Percentiles rank a stretch among this genome's conserved stretches.
Evolutionary conservation across 2,113 vertebrate species (phyloP).

Genomic region (Anseranas semipalmata): DNA sequence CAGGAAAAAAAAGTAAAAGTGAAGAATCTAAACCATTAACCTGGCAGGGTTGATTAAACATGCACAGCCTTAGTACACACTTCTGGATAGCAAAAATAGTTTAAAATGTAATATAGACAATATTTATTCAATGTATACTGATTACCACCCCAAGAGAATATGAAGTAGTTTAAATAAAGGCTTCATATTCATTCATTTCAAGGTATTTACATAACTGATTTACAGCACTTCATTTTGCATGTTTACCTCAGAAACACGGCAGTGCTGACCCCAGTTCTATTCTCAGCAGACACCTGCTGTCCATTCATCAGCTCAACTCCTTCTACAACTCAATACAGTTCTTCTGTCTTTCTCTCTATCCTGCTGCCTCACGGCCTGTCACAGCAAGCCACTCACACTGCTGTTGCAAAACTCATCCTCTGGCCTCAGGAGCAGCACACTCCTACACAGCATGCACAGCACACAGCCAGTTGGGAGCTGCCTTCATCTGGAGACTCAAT

Average conservation of each 20-base stretch:
- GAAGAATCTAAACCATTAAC: neutral
- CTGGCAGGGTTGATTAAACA: neutral
- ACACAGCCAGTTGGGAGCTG: slow-evolving; percentile 75
- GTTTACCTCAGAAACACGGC: neutral
- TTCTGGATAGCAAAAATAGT: neutral
- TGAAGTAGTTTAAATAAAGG: neutral
- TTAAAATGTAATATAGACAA: neutral
- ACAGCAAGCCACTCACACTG: neutral
- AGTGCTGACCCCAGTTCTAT: neutral
- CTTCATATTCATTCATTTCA: neutral
- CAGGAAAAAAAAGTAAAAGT: neutral
- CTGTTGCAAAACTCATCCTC: slow-evolving; percentile 65
- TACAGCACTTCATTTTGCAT: neutral
- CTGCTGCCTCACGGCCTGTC: neutral
- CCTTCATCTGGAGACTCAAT: slow-evolving; percentile 61
- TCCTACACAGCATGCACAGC: slow-evolving; percentile 76
- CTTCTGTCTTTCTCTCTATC: neutral
- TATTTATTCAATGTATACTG: neutral
- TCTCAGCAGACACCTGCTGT: neutral
- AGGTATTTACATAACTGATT: neutral
- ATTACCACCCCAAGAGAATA: neutral
- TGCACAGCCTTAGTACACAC: neutral
- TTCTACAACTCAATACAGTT: neutral
- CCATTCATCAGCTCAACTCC: neutral
- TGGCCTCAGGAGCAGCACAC: slow-evolving; percentile 67